These are phyloP conservation scores for Xerus inauris DNA, from an alignment of 2,113 vertebrate genomes.

Conservation along the genomic window DNA sequence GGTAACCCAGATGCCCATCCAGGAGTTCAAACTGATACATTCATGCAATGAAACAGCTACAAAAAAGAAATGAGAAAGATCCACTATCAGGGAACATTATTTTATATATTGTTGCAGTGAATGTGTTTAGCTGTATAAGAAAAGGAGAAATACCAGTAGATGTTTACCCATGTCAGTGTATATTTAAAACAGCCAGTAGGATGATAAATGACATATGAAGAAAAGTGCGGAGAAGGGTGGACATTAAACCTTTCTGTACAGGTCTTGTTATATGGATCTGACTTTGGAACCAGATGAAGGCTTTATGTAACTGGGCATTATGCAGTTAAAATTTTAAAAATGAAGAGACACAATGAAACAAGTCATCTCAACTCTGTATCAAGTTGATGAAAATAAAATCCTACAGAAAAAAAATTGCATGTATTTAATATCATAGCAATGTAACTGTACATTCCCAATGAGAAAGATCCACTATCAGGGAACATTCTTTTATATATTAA, in stretches of 20 bases:
- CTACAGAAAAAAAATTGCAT: neutral
- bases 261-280: neutral
- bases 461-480: no score
- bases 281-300: neutral
- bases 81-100: neutral
- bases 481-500: no score
- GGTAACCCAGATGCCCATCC: neutral
- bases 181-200: neutral
- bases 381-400: neutral
- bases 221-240: neutral
- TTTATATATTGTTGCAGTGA: neutral
- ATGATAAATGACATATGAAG: neutral
- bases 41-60: neutral
- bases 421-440: neutral
- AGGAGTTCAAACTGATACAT: no score
- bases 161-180: neutral
- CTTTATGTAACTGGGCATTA: neutral
- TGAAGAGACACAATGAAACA: neutral
- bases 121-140: neutral
- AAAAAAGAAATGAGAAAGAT: neutral
- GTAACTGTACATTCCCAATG: neutral
- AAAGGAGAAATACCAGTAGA: neutral
- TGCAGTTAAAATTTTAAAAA: neutral
- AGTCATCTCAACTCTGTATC: neutral
- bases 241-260: neutral